Evolutionary conservation across 2,113 vertebrate genomes (phyloP).

Genomic region (Pangasianodon gigas): DNA sequence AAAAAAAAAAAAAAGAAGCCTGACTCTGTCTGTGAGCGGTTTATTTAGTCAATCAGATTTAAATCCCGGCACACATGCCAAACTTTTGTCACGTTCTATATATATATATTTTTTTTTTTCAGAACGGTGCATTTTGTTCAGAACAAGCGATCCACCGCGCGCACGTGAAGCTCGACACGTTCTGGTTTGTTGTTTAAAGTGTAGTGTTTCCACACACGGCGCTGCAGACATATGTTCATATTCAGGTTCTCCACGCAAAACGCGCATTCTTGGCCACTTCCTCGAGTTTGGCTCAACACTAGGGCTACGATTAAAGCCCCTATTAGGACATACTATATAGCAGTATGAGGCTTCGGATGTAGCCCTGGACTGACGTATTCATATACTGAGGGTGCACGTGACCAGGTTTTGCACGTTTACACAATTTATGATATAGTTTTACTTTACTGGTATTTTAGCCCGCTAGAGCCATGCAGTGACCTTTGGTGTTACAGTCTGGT

Average conservation of each 20-base stretch:
- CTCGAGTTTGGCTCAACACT: not conserved
- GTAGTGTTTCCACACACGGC: not conserved
- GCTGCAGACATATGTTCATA: not conserved
- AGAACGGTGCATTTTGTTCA: conserved; percentile 46
- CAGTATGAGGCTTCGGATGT: not conserved
- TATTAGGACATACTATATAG: not conserved
- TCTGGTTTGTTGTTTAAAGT: not conserved
- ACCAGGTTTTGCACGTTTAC: not conserved
- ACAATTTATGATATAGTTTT: not conserved
- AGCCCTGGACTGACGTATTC: not conserved
- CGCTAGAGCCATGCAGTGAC: not conserved
- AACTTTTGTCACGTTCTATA: conserved; percentile 57
- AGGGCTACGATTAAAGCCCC: not conserved
- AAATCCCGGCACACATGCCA: conserved; percentile 54
- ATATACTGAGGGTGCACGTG: not conserved
- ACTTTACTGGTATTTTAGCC: not conserved
- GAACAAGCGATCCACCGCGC: conserved; percentile 59
- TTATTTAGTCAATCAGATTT: conserved; percentile 46
- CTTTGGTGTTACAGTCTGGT: not conserved
- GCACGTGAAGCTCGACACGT: conserved; percentile 26
- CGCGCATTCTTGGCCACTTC: not conserved
- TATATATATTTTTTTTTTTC: conserved; percentile 58
- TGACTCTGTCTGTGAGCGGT: conserved; percentile 51
- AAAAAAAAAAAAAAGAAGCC: not conserved
- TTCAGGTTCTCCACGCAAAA: not conserved